A percentile compares a stretch with the other conserved stretches of the same genome.
These are phyloP conservation scores for Sinosuthora webbiana DNA, from an alignment of 2,113 vertebrate species.

Conservation along the genomic window DNA sequence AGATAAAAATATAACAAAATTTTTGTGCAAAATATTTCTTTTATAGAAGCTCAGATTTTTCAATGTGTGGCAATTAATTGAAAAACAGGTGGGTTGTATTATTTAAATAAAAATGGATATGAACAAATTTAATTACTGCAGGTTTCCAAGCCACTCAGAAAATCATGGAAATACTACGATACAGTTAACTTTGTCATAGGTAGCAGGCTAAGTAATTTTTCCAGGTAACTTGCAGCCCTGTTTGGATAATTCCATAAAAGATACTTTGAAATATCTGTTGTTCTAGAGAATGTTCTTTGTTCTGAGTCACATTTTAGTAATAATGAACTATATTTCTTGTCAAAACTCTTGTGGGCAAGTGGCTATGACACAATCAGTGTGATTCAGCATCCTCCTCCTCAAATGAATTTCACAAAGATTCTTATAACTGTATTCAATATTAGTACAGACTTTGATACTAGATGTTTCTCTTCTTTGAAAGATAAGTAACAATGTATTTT, in stretches of 20 bases:
- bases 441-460: not conserved
- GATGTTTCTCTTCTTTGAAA: not conserved
- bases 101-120: not conserved
- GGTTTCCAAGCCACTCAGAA: not conserved
- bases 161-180: not conserved
- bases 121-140: not conserved
- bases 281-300: not conserved
- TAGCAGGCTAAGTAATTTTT: not conserved
- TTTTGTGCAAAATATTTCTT: not conserved
- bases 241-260: not conserved
- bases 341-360: not conserved
- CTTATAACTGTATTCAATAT: not conserved
- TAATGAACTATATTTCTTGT: not conserved
- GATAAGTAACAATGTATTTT: not conserved
- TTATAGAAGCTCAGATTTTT: not conserved
- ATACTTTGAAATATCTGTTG: not conserved
- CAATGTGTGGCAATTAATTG: not conserved
- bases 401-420: not conserved
- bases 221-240: not conserved
- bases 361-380: not conserved
- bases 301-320: not conserved
- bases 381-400: not conserved
- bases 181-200: not conserved
- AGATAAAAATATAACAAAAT: not conserved
- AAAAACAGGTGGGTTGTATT: not conserved